A percentile compares a stretch with the other conserved stretches of the same genome.
phyloP scores from a whole-genome alignment of 1,140 invertebrate genomes.

The Drosophila mojavensis region DNA sequence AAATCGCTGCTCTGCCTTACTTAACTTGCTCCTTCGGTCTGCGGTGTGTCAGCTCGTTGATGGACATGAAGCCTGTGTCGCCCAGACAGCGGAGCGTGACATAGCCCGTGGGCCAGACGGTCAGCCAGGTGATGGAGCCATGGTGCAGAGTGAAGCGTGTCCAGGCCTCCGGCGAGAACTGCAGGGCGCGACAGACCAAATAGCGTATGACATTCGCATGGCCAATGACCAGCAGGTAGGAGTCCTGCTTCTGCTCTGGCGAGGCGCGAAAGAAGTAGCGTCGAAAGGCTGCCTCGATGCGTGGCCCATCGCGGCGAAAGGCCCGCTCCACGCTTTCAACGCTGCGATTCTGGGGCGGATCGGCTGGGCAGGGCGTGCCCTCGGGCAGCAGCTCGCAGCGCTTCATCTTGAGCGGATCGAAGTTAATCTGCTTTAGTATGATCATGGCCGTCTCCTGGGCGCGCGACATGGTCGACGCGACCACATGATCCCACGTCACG shows the following conservation, averaged over 20 bases:
- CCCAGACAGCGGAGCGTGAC: constrained; percentile 92
- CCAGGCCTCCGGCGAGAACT: constrained; percentile 98
- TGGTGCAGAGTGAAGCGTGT: constrained; percentile 94
- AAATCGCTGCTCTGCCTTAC: not conserved
- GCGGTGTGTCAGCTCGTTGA: constrained; percentile 56
- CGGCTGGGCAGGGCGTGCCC: constrained; percentile 96
- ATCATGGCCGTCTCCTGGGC: constrained; percentile 95
- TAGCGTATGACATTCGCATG: constrained; percentile 99
- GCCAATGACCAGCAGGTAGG: constrained; percentile 96
- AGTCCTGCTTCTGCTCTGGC: constrained; percentile 91
- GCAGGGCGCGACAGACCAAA: constrained; percentile 97
- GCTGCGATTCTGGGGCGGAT: constrained; percentile 93
- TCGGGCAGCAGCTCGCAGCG: constrained; percentile 93
- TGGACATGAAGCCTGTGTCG: constrained; percentile 94
- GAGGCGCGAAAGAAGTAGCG: constrained; percentile 96
- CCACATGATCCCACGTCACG: constrained; percentile 90
- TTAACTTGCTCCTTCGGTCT: constrained; percentile 3
- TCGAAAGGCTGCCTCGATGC: constrained; percentile 98
- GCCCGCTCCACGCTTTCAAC: constrained; percentile 87
- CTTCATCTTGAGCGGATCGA: constrained; percentile 85
- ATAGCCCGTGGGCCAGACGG: constrained; percentile 92
- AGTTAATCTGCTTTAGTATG: constrained; percentile 86
- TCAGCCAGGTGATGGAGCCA: constrained; percentile 96
- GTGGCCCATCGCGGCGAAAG: constrained; percentile 94
- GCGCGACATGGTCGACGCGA: constrained; percentile 96